Conservation (phyloP, 1,140 invertebrate species). For the Antheraea mylitta region DNA sequence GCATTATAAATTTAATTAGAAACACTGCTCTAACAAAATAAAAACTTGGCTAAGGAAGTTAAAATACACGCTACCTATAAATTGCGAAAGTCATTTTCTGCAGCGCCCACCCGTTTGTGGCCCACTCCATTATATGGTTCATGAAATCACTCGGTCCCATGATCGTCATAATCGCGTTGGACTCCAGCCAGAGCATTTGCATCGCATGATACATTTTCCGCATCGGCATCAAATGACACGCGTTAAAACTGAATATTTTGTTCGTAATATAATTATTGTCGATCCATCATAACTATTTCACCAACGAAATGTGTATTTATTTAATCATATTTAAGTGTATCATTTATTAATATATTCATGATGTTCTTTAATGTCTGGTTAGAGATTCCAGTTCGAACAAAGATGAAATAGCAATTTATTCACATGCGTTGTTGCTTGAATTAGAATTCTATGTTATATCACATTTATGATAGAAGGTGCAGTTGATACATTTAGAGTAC, state of each 20-base stretch:
- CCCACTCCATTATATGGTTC: constrained; percentile 2
- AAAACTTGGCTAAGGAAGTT: neutral
- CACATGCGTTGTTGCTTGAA: too few relatives aligned
- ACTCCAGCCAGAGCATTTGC: constrained; percentile 10
- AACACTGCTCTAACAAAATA: neutral
- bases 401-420: too few relatives aligned
- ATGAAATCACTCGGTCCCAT: constrained; percentile 3
- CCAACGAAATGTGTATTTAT: neutral
- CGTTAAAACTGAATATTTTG: constrained; percentile 4
- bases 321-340: too few relatives aligned
- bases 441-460: too few relatives aligned
- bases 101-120: neutral
- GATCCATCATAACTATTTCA: neutral
- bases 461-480: too few relatives aligned
- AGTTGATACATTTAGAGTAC: too few relatives aligned
- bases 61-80: neutral
- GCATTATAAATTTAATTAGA: neutral
- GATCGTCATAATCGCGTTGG: constrained; percentile 17
- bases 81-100: neutral
- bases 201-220: constrained; percentile 13
- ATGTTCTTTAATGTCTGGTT: too few relatives aligned
- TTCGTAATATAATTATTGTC: constrained; percentile 1
- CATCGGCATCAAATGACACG: neutral
- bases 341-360: too few relatives aligned
- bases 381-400: too few relatives aligned